These are phyloP conservation scores for Sarcophaga caerulescens DNA, from an alignment of 2,888 invertebrate genomes.

Conservation along the genomic window DNA sequence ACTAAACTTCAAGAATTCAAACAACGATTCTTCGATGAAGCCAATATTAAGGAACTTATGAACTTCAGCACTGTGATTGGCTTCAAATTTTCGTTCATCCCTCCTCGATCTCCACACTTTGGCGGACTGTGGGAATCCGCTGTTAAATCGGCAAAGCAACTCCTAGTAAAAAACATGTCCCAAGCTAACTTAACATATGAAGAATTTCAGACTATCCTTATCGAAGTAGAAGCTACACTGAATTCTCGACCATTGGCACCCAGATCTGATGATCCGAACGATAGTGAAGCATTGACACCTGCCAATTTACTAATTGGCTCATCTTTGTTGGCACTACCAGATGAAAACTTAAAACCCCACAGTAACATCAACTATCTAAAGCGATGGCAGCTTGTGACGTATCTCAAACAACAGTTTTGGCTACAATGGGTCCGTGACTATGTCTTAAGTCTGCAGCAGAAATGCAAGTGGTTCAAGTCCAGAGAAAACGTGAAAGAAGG, in stretches of 20 bases:
- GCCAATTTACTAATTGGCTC: too few relatives aligned
- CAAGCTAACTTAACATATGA: constrained; percentile 57
- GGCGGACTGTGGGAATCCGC: constrained; percentile 62
- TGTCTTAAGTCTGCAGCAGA: constrained; percentile 39
- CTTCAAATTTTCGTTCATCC: constrained; percentile 63
- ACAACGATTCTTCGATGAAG: constrained; percentile 13
- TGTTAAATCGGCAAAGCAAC: constrained; percentile 66
- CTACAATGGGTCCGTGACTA: constrained; percentile 57
- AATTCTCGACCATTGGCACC: constrained; percentile 67
- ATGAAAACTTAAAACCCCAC: constrained; percentile 22
- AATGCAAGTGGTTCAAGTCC: constrained; percentile 44
- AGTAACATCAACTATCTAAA: constrained; percentile 22
- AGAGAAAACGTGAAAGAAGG: constrained; percentile 37
- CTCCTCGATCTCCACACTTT: constrained; percentile 65
- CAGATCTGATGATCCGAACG: too few relatives aligned
- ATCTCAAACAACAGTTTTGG: constrained; percentile 60
- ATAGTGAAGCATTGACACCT: too few relatives aligned
- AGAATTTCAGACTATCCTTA: constrained; percentile 63
- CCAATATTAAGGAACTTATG: background rate
- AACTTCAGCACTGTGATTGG: constrained; percentile 40
- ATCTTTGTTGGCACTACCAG: constrained; percentile 14
- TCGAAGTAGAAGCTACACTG: constrained; percentile 69
- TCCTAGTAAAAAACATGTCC: constrained; percentile 55
- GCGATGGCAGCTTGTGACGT: constrained; percentile 54
- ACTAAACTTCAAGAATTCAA: constrained; percentile 19